A percentile compares a stretch with the other conserved stretches of the same genome.
Conservation (phyloP, 2,797 vertebrate genomes). For the Gadopsis marmoratus region DNA sequence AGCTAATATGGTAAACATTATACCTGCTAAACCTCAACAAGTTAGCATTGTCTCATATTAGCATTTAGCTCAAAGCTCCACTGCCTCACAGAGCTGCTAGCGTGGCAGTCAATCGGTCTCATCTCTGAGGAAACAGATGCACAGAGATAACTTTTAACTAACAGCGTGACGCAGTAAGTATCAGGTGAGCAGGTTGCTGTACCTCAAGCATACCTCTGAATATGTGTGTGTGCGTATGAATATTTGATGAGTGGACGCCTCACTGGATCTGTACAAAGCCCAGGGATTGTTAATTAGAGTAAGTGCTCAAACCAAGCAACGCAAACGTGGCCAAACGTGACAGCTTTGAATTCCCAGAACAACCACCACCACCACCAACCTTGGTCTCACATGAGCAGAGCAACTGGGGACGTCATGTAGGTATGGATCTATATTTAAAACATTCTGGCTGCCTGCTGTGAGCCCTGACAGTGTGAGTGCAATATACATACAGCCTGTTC, state of each 20-base stretch:
- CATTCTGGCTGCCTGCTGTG: background rate
- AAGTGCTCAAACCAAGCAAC: slow-evolving; percentile 59
- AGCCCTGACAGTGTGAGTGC: slow-evolving; percentile 15
- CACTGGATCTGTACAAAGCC: slow-evolving; percentile 67
- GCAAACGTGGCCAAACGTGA: slow-evolving; percentile 11
- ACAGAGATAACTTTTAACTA: slow-evolving; percentile 54
- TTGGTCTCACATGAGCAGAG: slow-evolving; percentile 17
- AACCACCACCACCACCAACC: background rate
- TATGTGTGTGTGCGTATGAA: slow-evolving; percentile 51
- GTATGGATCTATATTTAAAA: slow-evolving; percentile 51
- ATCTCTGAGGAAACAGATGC: slow-evolving; percentile 28
- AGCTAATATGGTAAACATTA: background rate
- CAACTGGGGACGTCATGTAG: slow-evolving; percentile 11
- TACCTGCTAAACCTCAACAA: background rate
- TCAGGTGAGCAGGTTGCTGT: slow-evolving; percentile 16
- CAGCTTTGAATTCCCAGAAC: slow-evolving; percentile 12
- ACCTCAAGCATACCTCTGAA: slow-evolving; percentile 6
- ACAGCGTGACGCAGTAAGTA: slow-evolving; percentile 24
- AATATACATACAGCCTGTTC: slow-evolving; percentile 7
- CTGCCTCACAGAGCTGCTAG: background rate
- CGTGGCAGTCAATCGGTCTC: background rate
- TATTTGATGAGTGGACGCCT: slow-evolving; percentile 68
- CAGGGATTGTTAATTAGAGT: slow-evolving; percentile 65
- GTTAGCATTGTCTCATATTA: background rate
- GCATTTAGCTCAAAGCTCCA: background rate